phyloP scores from a whole-genome alignment of 2,888 invertebrate genomes.

The Drosophila cognata region DNA sequence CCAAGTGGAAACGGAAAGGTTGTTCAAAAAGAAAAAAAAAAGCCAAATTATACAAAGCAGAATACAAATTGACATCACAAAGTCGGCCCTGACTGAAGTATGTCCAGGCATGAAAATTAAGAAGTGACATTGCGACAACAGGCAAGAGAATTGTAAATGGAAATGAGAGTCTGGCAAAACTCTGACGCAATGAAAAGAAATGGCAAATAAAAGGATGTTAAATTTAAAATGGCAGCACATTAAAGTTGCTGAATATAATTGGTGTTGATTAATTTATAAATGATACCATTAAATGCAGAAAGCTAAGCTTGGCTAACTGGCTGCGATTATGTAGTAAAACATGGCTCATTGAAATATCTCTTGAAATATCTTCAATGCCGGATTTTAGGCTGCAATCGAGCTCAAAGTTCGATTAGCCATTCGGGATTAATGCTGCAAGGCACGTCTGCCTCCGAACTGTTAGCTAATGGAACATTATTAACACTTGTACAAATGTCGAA shows the following conservation, averaged over 20 bases:
- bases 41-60: constrained; percentile 17
- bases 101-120: constrained; percentile 36
- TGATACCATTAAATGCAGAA: background rate
- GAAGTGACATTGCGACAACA: constrained; percentile 27
- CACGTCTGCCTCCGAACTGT: background rate
- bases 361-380: background rate
- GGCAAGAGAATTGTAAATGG: constrained; percentile 10
- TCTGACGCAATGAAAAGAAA: constrained; percentile 11
- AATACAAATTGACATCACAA: constrained; percentile 42
- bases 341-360: background rate
- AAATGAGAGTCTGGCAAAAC: constrained; percentile 29
- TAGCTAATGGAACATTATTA: background rate
- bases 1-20: constrained; percentile 1
- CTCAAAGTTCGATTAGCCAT: background rate
- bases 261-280: background rate
- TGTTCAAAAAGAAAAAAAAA: constrained; percentile 18
- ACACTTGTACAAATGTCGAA: background rate
- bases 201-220: constrained; percentile 25
- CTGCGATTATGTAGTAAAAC: background rate
- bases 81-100: constrained; percentile 35
- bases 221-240: constrained; percentile 5
- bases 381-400: background rate
- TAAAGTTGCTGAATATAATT: background rate
- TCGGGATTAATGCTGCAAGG: background rate
- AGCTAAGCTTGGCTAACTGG: background rate